Evolutionary conservation across 1,140 invertebrate genomes (phyloP), one percentile per base, ranked within the genome.

Genomic region (Tetragonula clypearis): DNA sequence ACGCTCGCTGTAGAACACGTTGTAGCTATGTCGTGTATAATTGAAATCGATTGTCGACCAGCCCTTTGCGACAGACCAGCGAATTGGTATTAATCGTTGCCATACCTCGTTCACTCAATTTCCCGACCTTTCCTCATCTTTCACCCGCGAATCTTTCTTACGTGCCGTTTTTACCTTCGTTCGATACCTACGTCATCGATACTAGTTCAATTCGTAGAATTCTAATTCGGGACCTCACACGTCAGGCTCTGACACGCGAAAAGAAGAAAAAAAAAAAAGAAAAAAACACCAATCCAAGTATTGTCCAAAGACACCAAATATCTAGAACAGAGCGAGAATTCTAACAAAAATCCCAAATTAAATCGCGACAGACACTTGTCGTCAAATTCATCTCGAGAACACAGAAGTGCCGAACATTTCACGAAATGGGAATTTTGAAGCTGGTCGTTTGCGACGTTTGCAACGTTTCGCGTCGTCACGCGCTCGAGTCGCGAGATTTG

Each of bases 41-140:
- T 81, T 73, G 56, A 76, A 82, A 82, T 77, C 72, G 56, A 82
- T 82, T 19, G 53, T 72, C 26, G 26, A 72, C 26, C 21, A 62
- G 58, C 21, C 75, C 35, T 78, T 41, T 8, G 75, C 15, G 21
- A n/a, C 35, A 60, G 14, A n/a, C 21, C 15, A 12, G n/a, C 56
- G 19, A 74, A 74, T 74, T 21, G 73, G 21, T 12, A 17, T 65
- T 41, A 5, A n/a, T 66, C 41, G 41, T 53, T 65, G 35, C 12
- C 14, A 35, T 49, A 23, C 15, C 23, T 55, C 71, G n/a, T 17
- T 73, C 12, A n/a, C 21, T 23, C 68, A 14, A 65, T 12, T n/a
- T 23, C 41, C 41, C 41, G 41, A 49, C 6, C 41, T 49, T 49
- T 49, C 41, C 41, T 49, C 41, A 49, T 49, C 41, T 49, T 49